Conservation (phyloP, 1,140 invertebrate species). For the Tetramorium parvispinum region DNA sequence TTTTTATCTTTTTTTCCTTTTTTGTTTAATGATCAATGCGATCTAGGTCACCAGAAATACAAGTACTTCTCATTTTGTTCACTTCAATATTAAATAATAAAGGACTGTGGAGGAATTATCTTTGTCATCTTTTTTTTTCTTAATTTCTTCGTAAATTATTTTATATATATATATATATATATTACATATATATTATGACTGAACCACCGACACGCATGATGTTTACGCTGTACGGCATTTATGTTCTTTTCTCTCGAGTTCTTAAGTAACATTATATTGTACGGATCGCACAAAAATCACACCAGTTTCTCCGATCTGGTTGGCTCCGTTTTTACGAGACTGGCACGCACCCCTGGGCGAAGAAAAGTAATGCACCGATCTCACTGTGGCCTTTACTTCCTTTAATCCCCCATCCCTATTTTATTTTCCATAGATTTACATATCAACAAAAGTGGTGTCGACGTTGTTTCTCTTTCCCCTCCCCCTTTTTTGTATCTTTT, state of each 20-base stretch:
- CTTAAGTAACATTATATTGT: slow-evolving; percentile 82
- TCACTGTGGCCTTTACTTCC: slow-evolving; percentile 66
- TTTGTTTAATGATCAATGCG: slow-evolving; percentile 81
- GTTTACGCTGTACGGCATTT: slow-evolving; percentile 80
- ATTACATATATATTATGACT: slow-evolving; percentile 85
- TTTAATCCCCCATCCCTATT: slow-evolving; percentile 72
- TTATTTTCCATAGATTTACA: slow-evolving; percentile 67
- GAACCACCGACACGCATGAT: slow-evolving; percentile 83
- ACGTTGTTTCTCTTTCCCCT: slow-evolving; percentile 71
- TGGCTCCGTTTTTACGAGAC: slow-evolving; percentile 68
- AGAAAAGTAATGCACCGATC: slow-evolving; percentile 75
- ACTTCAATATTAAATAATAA: slow-evolving; percentile 84
- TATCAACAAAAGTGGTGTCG: slow-evolving; percentile 82
- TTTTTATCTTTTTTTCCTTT: slow-evolving; percentile 86
- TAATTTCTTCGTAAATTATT: slow-evolving; percentile 76
- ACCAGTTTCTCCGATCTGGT: slow-evolving; percentile 74
- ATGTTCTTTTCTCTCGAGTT: slow-evolving; percentile 76
- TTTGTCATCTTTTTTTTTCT: slow-evolving; percentile 74
- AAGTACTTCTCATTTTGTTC: slow-evolving; percentile 84
- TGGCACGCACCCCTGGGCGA: slow-evolving; percentile 71
- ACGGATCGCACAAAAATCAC: slow-evolving; percentile 75
- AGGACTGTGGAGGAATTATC: slow-evolving; percentile 84
- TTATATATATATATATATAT: slow-evolving; percentile 81
- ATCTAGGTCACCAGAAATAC: slow-evolving; percentile 85
- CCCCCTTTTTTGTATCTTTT: slow-evolving; percentile 57